Base-by-base conservation (phyloP, 2,888 invertebrate species). In the Stenichneumon culpator region DNA sequence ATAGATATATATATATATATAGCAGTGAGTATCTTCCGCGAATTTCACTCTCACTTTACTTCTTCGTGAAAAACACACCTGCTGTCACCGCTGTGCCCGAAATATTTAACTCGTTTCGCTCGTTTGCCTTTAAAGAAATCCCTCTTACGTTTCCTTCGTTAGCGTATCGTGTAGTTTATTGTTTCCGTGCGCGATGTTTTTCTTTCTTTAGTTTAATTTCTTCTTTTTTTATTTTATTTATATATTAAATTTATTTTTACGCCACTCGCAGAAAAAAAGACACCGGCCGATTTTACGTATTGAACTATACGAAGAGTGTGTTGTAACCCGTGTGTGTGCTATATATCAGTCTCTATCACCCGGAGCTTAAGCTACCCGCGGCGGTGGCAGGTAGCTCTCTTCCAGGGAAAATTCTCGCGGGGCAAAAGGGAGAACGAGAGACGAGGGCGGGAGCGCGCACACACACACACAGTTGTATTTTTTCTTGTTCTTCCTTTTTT, bases 361-460 rank as follows among this genome's bases (percentile, higher is more conserved):
- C 72, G 57, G 54, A 72, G 72, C 54, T 69, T 72, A 54, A 72
- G 72, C 57, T 72, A 54, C 72, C 36, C 72, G 72, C 72, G 72
- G 63, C 22, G 57, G 57, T 25, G 79, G 79, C 70, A 73, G 82
- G 82, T 67, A 68, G 57, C 44, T 44, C 44, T 16, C 81, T 75
- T 74, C 60, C 63, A 57, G 83, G 84, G 65, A 57, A 70, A 77
- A 77, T 65, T 77, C 36, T 77, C 60, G 44, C 44, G 32, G 79
- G 73, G 75, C 32, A 68, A 63, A 69, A 32, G 72, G 25, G 16
- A 72, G 50, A 54, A 44, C 11, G 60, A 60, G 68, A 52, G 79
- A 70, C 57, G 73, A 74, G 74, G 78, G 81, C 70, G 72, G 81
- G 72, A 80, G 79, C 79, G 67, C 82, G 84, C 82, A 83, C 74